phyloP scores from a whole-genome alignment of 1,140 invertebrate genomes.

The Dendroctonus valens region DNA sequence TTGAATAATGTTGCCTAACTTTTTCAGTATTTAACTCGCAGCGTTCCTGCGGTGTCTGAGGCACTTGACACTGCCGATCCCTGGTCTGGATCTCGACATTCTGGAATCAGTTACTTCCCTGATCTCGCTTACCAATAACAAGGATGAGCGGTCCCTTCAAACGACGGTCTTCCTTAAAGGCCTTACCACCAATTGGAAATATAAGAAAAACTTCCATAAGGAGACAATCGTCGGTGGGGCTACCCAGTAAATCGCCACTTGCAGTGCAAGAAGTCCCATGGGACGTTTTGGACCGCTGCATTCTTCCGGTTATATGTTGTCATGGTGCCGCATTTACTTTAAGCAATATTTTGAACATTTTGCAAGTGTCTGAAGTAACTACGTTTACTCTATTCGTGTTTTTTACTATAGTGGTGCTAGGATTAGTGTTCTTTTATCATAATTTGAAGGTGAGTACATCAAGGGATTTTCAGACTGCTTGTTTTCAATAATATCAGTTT shows the following conservation, averaged over 20 bases:
- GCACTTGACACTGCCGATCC: slow-evolving; percentile 34
- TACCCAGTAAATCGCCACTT: slow-evolving; percentile 11
- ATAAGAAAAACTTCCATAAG: slow-evolving; percentile 35
- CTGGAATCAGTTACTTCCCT: slow-evolving; percentile 27
- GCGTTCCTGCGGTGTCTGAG: slow-evolving; percentile 1
- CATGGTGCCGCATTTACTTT: slow-evolving; percentile 72
- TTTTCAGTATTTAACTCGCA: background rate
- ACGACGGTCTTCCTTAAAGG: slow-evolving; percentile 44
- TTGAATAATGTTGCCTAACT: too few relatives aligned
- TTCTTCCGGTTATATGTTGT: slow-evolving; percentile 74
- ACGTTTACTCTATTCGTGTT: slow-evolving; percentile 73
- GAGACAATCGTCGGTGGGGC: slow-evolving; percentile 38
- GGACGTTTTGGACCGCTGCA: slow-evolving; percentile 75
- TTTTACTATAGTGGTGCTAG: slow-evolving; percentile 67
- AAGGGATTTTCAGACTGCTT: too few relatives aligned
- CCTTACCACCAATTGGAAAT: slow-evolving; percentile 38
- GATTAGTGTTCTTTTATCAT: slow-evolving; percentile 73
- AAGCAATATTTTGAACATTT: slow-evolving; percentile 65
- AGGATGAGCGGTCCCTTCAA: slow-evolving; percentile 49
- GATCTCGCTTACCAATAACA: slow-evolving; percentile 3
- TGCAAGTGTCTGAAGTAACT: slow-evolving; percentile 70
- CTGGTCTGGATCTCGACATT: slow-evolving; percentile 24
- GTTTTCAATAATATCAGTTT: too few relatives aligned
- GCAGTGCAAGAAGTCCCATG: slow-evolving; percentile 61
- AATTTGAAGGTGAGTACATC: slow-evolving; percentile 74